Percentiles rank a stretch among this genome's conserved stretches.
These are phyloP conservation scores for Scaptomyza pallida DNA, from an alignment of 1,140 invertebrate species.

Conservation along the genomic window DNA sequence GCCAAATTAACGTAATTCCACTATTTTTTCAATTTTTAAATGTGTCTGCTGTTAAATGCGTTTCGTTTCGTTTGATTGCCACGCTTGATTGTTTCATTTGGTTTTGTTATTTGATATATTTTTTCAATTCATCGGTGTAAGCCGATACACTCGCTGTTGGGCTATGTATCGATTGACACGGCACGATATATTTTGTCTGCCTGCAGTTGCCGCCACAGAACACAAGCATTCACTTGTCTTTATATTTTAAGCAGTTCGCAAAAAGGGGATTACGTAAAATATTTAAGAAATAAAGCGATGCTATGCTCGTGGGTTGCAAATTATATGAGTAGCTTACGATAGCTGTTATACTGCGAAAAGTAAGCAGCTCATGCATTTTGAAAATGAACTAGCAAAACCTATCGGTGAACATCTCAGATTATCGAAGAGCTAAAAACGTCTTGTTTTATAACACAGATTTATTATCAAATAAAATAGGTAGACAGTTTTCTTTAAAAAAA, in stretches of 20 bases:
- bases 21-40: slow-evolving; percentile 11
- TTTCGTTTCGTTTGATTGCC: slow-evolving; percentile 62
- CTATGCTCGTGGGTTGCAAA: too few relatives aligned
- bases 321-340: neutral
- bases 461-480: too few relatives aligned
- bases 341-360: neutral
- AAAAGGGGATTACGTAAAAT: neutral
- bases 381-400: neutral
- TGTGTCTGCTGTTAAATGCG: slow-evolving; percentile 52
- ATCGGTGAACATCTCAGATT: neutral
- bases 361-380: neutral
- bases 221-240: slow-evolving; percentile 15
- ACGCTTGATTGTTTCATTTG: slow-evolving; percentile 59
- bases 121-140: slow-evolving; percentile 33
- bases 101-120: slow-evolving; percentile 46
- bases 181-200: neutral
- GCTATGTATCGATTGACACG: slow-evolving; percentile 27
- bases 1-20: neutral
- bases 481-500: too few relatives aligned
- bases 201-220: slow-evolving; percentile 8
- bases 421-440: neutral
- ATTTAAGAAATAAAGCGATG: neutral
- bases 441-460: too few relatives aligned
- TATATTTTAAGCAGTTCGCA: too few relatives aligned
- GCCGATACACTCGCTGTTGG: slow-evolving; percentile 26